These are phyloP conservation scores for Clostera curtula DNA, from an alignment of 2,888 invertebrate species.

Conservation along the genomic window DNA sequence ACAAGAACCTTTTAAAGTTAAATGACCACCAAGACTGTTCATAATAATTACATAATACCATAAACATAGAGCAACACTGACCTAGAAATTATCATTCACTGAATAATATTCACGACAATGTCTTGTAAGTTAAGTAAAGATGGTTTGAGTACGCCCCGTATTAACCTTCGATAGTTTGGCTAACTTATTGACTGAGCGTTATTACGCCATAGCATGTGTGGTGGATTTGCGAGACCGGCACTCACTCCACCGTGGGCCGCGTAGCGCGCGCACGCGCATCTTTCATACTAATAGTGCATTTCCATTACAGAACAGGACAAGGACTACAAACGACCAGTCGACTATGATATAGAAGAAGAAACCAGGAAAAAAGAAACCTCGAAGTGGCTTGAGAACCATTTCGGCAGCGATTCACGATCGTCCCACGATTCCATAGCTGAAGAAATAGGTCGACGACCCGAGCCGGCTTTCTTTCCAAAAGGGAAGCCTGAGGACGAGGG, in stretches of 20 bases:
- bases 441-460: conserved; percentile 76
- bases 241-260: conserved; percentile 43
- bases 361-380: conserved; percentile 92
- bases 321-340: conserved; percentile 87
- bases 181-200: conserved; percentile 67
- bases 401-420: conserved; percentile 89
- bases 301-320: conserved; percentile 79
- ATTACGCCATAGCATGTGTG: conserved; percentile 59
- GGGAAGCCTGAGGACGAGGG: conserved; percentile 73
- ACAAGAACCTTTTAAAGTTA: conserved; percentile 16
- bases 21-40: conserved; percentile 14
- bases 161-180: conserved; percentile 70
- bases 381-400: conserved; percentile 93
- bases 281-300: conserved; percentile 25
- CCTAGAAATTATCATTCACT: conserved; percentile 58
- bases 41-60: conserved; percentile 31
- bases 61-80: conserved; percentile 40
- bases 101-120: conserved; percentile 45
- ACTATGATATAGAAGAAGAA: conserved; percentile 91
- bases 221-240: conserved; percentile 36
- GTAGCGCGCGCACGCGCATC: conserved; percentile 47
- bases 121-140: conserved; percentile 54
- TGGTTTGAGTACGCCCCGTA: conserved; percentile 53
- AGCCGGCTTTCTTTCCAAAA: conserved; percentile 83
- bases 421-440: conserved; percentile 82